Conservation (phyloP, 2,113 vertebrate species). For the Bagarius yarrelli region DNA sequence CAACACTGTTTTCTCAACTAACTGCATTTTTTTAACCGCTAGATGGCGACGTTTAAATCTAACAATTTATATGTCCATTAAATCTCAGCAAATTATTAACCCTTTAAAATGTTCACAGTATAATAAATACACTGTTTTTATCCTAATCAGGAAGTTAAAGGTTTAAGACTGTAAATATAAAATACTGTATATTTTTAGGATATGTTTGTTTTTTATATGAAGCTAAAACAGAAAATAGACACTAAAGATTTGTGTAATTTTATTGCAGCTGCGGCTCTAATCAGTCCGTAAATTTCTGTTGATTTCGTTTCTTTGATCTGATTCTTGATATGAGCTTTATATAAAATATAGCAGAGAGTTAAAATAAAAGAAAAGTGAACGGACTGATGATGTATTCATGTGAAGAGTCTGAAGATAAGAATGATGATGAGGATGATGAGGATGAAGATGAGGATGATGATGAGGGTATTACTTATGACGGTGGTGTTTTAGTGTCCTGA, state of each 20-base stretch:
- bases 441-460: neutral
- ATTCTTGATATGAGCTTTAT: too few relatives aligned
- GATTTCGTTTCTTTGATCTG: too few relatives aligned
- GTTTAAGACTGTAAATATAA: too few relatives aligned
- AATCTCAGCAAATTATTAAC: neutral
- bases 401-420: neutral
- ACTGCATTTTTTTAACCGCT: neutral
- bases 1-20: neutral
- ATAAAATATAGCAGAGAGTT: too few relatives aligned
- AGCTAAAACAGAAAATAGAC: neutral
- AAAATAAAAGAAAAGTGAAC: too few relatives aligned
- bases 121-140: too few relatives aligned
- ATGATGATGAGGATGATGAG: neutral
- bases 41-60: neutral
- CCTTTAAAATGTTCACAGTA: neutral
- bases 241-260: neutral
- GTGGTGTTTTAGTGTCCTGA: neutral
- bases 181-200: too few relatives aligned
- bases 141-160: too few relatives aligned
- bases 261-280: too few relatives aligned
- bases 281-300: too few relatives aligned
- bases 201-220: neutral
- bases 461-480: neutral
- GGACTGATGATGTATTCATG: neutral
- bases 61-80: neutral